Base-by-base conservation (phyloP, 2,797 vertebrate species). In the Hoplostethus mediterraneus region DNA sequence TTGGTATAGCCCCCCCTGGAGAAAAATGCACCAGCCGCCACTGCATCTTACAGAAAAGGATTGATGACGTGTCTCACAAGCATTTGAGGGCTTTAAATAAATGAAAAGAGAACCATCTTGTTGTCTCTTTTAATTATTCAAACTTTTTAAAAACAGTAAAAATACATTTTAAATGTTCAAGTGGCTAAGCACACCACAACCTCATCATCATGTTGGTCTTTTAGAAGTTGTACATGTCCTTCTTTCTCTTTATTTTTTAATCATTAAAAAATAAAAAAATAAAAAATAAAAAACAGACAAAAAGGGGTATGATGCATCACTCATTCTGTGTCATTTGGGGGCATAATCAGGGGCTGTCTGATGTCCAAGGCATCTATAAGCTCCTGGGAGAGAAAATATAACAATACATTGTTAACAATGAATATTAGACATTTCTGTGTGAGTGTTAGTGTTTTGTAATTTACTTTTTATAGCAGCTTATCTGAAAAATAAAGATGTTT, bases 361-460 rank as follows among this genome's bases (percentile, higher is more conserved):
- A 95, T 95, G 13, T 94, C 89, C 11, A 94, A 93, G 53, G 69
- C 87, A 0, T 93, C 85, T 45, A 94, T 90, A 56, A 95, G 88
- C 75, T 94, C 93, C 95, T 95, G 77, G 3, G 81, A 69, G 36
- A 63, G 14, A 67, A 36, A 45, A 21, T 75, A 48, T 12, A 13
- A 44, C 11, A 44, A 44, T 44, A 4, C 12, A 44, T 14, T 13
- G 11, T 13, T 44, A 14, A 44, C 42, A 44, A 12, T 44, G 42
- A 44, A 6, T 8, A 36, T 36, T 13, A 44, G 3, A 13, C 42
- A 42, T 42, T 1, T 44, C 13, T 44, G 42, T 44, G 11, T 11
- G 11, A 12, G 9, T 42, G 21, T 42, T 42, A 6, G 36, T 42
- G 40, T 42, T 42, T 42, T 42, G 9, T 9, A 42, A 42, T 11